These are phyloP conservation scores for Agrochola lychnidis DNA, from an alignment of 2,888 invertebrate species.

Conservation along the genomic window DNA sequence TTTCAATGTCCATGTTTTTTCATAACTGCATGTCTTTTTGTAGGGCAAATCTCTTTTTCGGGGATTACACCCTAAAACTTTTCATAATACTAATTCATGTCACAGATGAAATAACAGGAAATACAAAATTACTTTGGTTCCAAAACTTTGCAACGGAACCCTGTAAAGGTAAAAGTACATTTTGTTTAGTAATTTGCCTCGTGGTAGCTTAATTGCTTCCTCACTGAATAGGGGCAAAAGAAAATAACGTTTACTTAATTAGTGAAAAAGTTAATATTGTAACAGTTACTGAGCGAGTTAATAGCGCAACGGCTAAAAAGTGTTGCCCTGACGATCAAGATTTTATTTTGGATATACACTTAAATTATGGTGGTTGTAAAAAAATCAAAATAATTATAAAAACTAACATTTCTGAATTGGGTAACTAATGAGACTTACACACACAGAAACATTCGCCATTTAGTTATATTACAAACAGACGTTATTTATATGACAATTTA, in stretches of 20 bases:
- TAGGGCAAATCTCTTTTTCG: neutral
- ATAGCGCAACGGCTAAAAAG: slow-evolving; percentile 23
- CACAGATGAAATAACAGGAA: neutral
- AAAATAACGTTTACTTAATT: slow-evolving; percentile 40
- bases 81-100: neutral
- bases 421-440: neutral
- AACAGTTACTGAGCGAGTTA: slow-evolving; percentile 12
- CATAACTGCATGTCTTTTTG: neutral
- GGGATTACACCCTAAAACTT: neutral
- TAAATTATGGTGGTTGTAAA: neutral
- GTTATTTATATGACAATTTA: neutral
- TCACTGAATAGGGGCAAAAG: slow-evolving; percentile 37
- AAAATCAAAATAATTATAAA: slow-evolving; percentile 4
- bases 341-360: slow-evolving; percentile 5
- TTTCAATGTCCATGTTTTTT: neutral
- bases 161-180: slow-evolving; percentile 6
- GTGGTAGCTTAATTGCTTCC: slow-evolving; percentile 42
- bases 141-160: neutral
- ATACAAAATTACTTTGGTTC: neutral
- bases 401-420: neutral
- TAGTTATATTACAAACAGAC: neutral
- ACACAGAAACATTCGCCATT: neutral
- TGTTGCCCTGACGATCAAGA: neutral
- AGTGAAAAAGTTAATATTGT: slow-evolving; percentile 34
- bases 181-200: slow-evolving; percentile 30